Percentiles rank a stretch among this genome's conserved stretches.
These are phyloP conservation scores for Heteromurus nitidus DNA, from an alignment of 2,888 invertebrate species.

Conservation along the genomic window DNA sequence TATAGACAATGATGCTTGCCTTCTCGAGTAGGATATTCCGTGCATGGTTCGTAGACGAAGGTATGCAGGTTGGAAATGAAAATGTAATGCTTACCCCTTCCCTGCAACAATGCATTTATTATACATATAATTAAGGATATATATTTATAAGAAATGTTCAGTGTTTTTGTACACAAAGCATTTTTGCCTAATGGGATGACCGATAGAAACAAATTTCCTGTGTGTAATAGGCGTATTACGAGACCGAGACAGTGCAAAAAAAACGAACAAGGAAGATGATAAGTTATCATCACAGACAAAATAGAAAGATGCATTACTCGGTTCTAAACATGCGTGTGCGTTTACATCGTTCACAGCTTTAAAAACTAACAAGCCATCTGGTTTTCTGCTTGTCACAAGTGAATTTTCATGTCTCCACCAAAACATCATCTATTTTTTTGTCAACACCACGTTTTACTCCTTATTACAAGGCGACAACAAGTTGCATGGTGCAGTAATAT, in stretches of 20 bases:
- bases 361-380: conserved; percentile 50
- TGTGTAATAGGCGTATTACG: conserved; percentile 47
- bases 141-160: no score
- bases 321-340: conserved; percentile 23
- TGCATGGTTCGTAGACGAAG: no score
- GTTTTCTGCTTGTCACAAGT: conserved; percentile 14
- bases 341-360: conserved; percentile 5
- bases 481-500: neutral
- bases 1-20: conserved; percentile 24
- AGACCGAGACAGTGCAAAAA: conserved; percentile 39
- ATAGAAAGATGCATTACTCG: conserved; percentile 36
- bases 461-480: conserved; percentile 27
- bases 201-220: conserved; percentile 48
- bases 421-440: conserved; percentile 28
- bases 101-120: no score
- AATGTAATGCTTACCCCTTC: no score
- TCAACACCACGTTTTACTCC: conserved; percentile 34
- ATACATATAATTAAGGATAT: no score
- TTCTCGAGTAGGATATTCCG: no score
- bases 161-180: neutral
- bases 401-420: conserved; percentile 44
- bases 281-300: conserved; percentile 24
- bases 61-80: no score
- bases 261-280: conserved; percentile 27
- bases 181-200: conserved; percentile 42